phyloP scores from a whole-genome alignment of 2,888 invertebrate species.

The Apodemia duryi region DNA sequence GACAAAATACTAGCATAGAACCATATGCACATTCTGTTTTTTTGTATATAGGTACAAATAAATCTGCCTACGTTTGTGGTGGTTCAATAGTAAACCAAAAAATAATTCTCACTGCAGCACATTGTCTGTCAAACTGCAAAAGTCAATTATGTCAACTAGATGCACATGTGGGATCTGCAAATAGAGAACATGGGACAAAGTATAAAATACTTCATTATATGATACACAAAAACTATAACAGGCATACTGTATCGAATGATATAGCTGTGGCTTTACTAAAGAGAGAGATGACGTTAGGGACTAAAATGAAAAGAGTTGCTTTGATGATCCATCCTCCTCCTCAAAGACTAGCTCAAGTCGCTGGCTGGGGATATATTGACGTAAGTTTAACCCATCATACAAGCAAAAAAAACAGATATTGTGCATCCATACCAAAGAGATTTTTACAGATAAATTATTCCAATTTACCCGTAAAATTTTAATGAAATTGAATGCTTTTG shows the following conservation, averaged over 20 bases:
- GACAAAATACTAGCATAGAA: constrained; percentile 29
- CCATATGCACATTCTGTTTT: constrained; percentile 38
- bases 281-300: constrained; percentile 15
- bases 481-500: no score
- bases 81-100: constrained; percentile 41
- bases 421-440: no score
- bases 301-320: constrained; percentile 18
- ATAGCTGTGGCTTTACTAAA: constrained; percentile 22
- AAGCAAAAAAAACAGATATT: no score
- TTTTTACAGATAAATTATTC: no score
- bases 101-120: constrained; percentile 41
- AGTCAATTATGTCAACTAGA: constrained; percentile 14
- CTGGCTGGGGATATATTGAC: constrained; percentile 28
- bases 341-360: constrained; percentile 17
- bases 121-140: constrained; percentile 36
- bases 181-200: constrained; percentile 25
- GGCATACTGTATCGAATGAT: constrained; percentile 17
- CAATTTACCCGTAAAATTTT: no score
- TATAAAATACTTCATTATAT: constrained; percentile 1
- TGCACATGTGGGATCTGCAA: constrained; percentile 32
- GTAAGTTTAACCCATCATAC: constrained; percentile 16
- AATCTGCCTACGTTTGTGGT: constrained; percentile 34
- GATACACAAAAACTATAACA: constrained; percentile 9
- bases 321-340: neutral
- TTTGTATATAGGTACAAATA: constrained; percentile 23